A percentile compares a stretch with the other conserved stretches of the same genome.
These are phyloP conservation scores for Rhineura floridana DNA, from an alignment of 2,113 vertebrate species.

Conservation along the genomic window DNA sequence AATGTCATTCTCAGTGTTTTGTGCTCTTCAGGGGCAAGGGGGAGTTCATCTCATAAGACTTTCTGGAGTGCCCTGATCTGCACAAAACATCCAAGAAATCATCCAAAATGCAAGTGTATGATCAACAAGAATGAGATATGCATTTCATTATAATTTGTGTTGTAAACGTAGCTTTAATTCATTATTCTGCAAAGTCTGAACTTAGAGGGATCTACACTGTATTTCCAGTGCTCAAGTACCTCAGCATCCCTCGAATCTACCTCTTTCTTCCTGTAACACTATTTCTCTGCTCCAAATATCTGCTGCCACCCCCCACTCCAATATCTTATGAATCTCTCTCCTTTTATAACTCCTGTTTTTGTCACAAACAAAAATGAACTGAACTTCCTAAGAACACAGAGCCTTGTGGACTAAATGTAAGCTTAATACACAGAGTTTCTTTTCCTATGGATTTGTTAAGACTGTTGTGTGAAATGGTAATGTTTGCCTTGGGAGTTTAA, in stretches of 20 bases:
- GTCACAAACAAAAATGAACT: neutral
- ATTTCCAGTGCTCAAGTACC: neutral
- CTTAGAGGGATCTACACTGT: neutral
- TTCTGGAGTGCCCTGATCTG: neutral
- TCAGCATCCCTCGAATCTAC: neutral
- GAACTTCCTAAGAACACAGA: neutral
- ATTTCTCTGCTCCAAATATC: neutral
- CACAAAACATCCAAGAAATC: neutral
- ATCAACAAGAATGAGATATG: neutral
- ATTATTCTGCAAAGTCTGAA: neutral
- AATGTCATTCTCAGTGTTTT: neutral
- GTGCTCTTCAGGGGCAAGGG: neutral
- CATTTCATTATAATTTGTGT: neutral
- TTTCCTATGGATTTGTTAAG: neutral
- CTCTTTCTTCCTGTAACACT: neutral
- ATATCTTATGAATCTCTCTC: neutral
- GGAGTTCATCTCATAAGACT: rapidly evolving
- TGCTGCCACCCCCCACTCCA: neutral
- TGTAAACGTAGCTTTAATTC: rapidly evolving
- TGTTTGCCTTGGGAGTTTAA: neutral
- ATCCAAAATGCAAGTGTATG: neutral
- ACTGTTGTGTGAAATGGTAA: neutral
- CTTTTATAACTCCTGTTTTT: neutral
- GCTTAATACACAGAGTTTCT: neutral
- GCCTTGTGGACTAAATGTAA: neutral